Evolutionary conservation across 2,888 invertebrate genomes (phyloP).

Genomic region (Dryadula phaetusa): DNA sequence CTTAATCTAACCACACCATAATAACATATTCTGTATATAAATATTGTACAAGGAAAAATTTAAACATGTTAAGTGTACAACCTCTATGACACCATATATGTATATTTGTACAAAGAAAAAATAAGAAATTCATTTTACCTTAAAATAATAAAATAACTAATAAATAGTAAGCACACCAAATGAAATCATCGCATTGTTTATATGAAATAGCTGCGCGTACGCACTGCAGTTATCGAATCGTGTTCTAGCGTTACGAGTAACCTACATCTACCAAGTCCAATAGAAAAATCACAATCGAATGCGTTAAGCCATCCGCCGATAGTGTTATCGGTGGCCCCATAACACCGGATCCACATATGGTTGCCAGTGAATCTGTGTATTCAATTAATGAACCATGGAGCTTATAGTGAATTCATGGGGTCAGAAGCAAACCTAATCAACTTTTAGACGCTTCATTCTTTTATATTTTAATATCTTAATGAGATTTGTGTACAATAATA

Average conservation of each 20-base stretch:
- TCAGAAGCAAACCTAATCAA: not conserved
- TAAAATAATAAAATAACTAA: not conserved
- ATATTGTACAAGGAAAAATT: no score
- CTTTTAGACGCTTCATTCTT: not conserved
- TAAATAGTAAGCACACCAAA: not conserved
- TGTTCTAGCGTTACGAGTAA: slow-evolving; percentile 57
- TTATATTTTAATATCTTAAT: not conserved
- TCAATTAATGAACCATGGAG: slow-evolving; percentile 24
- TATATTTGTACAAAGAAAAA: no score
- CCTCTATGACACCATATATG: no score
- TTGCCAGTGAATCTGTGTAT: slow-evolving; percentile 30
- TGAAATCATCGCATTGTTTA: not conserved
- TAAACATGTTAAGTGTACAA: no score
- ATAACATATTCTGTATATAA: no score
- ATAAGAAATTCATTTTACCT: not conserved
- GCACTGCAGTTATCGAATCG: slow-evolving; percentile 29
- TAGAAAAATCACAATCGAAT: slow-evolving; percentile 73
- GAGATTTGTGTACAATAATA: not conserved
- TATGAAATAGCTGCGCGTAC: slow-evolving; percentile 11
- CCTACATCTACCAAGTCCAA: slow-evolving; percentile 67
- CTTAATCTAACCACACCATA: no score
- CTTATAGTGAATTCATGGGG: not conserved
- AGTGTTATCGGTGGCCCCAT: slow-evolving; percentile 57
- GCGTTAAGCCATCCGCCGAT: slow-evolving; percentile 70
- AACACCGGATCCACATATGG: slow-evolving; percentile 38